These are phyloP conservation scores for Diplogasteroides magnus DNA, from an alignment of 1,140 invertebrate genomes.

Conservation along the genomic window DNA sequence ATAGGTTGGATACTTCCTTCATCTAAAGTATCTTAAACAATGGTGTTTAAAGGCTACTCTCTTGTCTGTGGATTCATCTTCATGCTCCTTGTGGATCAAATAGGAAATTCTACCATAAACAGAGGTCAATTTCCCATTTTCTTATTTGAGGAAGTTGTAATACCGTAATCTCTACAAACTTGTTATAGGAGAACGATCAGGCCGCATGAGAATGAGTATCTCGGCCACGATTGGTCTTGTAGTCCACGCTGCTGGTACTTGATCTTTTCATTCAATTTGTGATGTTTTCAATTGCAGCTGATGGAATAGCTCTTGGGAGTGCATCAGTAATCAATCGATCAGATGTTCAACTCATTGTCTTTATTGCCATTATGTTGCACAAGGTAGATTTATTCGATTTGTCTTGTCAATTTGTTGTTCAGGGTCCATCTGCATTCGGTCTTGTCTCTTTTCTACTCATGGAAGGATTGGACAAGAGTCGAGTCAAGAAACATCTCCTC, in stretches of 20 bases:
- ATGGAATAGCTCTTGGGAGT: slow-evolving; percentile 91
- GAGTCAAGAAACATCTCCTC: slow-evolving; percentile 81
- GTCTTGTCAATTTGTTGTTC: slow-evolving; percentile 36
- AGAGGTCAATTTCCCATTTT: slow-evolving; percentile 37
- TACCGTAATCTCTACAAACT: too few relatives aligned
- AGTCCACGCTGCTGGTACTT: slow-evolving; percentile 81
- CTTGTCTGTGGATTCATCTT: slow-evolving; percentile 86
- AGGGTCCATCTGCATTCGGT: slow-evolving; percentile 95
- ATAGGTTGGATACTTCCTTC: not conserved
- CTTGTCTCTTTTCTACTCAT: slow-evolving; percentile 91
- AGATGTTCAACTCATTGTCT: slow-evolving; percentile 92
- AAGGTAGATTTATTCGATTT: slow-evolving; percentile 65
- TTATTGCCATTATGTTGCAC: slow-evolving; percentile 92
- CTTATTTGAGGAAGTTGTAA: too few relatives aligned
- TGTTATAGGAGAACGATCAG: slow-evolving; percentile 59
- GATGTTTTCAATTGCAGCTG: slow-evolving; percentile 64
- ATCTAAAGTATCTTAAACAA: too few relatives aligned
- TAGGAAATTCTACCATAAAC: slow-evolving; percentile 32
- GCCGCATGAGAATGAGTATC: slow-evolving; percentile 65
- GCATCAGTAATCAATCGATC: slow-evolving; percentile 87
- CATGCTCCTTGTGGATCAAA: slow-evolving; percentile 83
- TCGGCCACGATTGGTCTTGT: slow-evolving; percentile 91
- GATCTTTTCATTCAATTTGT: slow-evolving; percentile 11
- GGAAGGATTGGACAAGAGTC: slow-evolving; percentile 80
- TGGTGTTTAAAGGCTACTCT: slow-evolving; percentile 69